Base-by-base conservation (phyloP, 2,113 vertebrate genomes). In the Microtus pennsylvanicus region DNA sequence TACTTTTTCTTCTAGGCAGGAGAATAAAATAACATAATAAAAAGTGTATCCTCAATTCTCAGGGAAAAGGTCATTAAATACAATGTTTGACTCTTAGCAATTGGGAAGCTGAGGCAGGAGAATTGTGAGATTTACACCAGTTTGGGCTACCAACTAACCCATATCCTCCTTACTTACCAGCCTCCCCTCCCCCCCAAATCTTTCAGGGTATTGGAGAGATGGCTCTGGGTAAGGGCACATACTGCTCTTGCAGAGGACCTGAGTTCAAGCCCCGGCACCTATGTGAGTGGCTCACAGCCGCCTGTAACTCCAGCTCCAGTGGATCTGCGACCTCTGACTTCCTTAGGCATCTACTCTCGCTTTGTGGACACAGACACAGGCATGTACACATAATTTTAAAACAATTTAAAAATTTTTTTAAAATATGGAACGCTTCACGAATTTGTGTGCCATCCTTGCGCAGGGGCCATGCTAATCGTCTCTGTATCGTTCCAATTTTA, bases 21-120 rank as follows among this genome's bases (percentile, higher is more conserved):
- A 50, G 52, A 67, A 95, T 93, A 95, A 93, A 89, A 75, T 87
- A 93, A 74, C 75, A 52, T 90, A 94, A 55, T 81, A 72, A 92
- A 96, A 96, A 96, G 16, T n/a, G 38, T 89, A 7, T 52, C 21
- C 92, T 61, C 83, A 45, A 28, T 19, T 93, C 93, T 75, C 78
- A 96, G 13, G 33, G 21, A 82, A 94, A 93, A 87, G 92, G 9
- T 95, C 38, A 91, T 95, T 77, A 81, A 92, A 92, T 83, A 87
- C 77, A 90, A 19, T 81, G 91, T 91, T 42, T 45, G 61, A 80
- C 42, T 72, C 13, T 9, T 22, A 24, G 38, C 12, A 28, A 47
- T 77, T 30, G 50, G 52, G 38, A 45, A 55, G 21, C 55, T 90
- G 30, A 77, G 42, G 55, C 17, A 47, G 28, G 55, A 47, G 42